Base-by-base conservation (phyloP, 2,113 vertebrate species). In the Clarias batrachus region DNA sequence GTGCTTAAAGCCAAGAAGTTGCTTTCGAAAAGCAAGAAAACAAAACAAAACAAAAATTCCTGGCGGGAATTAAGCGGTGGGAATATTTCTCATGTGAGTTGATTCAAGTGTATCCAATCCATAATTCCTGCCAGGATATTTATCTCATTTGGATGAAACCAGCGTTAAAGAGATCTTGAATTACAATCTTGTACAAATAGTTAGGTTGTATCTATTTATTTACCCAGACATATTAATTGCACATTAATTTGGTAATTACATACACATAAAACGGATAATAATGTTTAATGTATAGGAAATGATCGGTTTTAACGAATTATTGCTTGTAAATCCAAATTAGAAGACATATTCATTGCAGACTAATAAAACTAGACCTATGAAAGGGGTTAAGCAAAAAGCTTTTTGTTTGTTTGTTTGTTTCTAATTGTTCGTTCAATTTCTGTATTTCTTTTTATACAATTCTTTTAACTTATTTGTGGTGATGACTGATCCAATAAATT, bases 221-320 rank as follows among this genome's bases (percentile, higher is more conserved):
- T 52, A 60, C 16, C 25, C 10, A 70, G 30, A 4, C 11, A 56
- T 41, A 78, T 73, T 74, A 80, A 74, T 65, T 63, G 27, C n/a
- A 19, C n/a, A 78, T 79, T 70, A 56, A 54, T 80, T 83, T 9
- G 59, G 11, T 83, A 73, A 37, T 63, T 79, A 7, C 4, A 56
- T 60, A 11, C 10, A 83, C 48, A 85, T 52, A 3, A 77, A 80
- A 86, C 63, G 14, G 78, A 84, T 83, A 56, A 63, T 63, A 33
- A 65, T 82, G 1, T 84, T 70, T 65, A 86, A 33, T 82, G 11
- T 3, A 57, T 19, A 52, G 12, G 2, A 25, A 1, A 41, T 23
- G 8, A 71, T 27, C 4, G n/a, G 41, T 41, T 87, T 85, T 16
- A 87, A 85, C 79, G 86, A 87, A 85, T 78, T 63, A 30, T 4